Conservation (phyloP, 2,888 invertebrate genomes). For the Pyrocoelia pectoralis region DNA sequence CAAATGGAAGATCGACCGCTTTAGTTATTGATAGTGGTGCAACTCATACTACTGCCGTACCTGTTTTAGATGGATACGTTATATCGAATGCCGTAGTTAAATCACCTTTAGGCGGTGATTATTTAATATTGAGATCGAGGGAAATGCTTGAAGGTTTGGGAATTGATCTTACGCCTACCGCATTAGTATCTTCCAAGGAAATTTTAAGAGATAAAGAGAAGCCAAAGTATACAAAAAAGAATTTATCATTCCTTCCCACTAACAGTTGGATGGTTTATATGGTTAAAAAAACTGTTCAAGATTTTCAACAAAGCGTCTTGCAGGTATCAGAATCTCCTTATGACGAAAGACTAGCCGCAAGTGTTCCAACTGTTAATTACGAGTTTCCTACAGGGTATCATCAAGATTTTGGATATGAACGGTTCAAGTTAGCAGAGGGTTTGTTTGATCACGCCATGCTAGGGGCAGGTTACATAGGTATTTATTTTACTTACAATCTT, state of each 20-base stretch:
- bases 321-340: constrained; percentile 87
- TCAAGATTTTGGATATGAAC: constrained; percentile 93
- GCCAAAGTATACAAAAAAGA: constrained; percentile 81
- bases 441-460: constrained; percentile 95
- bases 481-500: no score
- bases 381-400: constrained; percentile 99
- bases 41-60: constrained; percentile 97
- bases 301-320: constrained; percentile 72
- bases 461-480: constrained; percentile 85
- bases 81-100: constrained; percentile 94
- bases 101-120: constrained; percentile 96
- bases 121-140: constrained; percentile 79
- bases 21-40: constrained; percentile 91
- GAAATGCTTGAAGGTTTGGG: constrained; percentile 63
- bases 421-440: constrained; percentile 93
- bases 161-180: constrained; percentile 67
- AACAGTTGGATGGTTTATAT: constrained; percentile 95
- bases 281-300: constrained; percentile 85
- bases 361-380: constrained; percentile 92
- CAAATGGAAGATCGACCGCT: constrained; percentile 89
- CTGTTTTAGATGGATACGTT: constrained; percentile 93
- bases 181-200: constrained; percentile 81
- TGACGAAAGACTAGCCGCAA: constrained; percentile 86
- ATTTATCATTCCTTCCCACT: constrained; percentile 83
- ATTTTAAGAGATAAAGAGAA: constrained; percentile 89